Percentiles rank a stretch among this genome's conserved stretches.
phyloP scores from a whole-genome alignment of 2,113 vertebrate species.

The Malurus elegans region DNA sequence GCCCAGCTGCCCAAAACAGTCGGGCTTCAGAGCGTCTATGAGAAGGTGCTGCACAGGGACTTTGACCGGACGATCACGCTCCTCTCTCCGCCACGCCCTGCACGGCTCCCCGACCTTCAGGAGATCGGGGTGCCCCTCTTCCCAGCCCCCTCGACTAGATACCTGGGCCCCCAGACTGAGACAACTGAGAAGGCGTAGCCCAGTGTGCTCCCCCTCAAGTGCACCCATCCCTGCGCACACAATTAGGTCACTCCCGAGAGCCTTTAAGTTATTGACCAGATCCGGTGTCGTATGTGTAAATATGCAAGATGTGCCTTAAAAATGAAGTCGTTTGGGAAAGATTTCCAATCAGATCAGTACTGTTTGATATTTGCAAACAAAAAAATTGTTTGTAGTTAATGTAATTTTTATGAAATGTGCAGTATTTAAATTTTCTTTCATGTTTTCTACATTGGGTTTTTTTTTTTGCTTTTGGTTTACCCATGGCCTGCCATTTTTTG shows the following conservation, averaged over 20 bases:
- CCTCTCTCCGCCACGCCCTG: constrained; percentile 85
- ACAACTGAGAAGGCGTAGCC: constrained; percentile 70
- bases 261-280: constrained; percentile 79
- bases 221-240: constrained; percentile 38
- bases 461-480: constrained; percentile 63
- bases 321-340: constrained; percentile 73
- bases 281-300: constrained; percentile 71
- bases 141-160: constrained; percentile 81
- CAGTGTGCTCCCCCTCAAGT: background rate
- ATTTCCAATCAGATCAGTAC: constrained; percentile 75
- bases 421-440: constrained; percentile 75
- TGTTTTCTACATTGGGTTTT: constrained; percentile 38
- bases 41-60: constrained; percentile 91
- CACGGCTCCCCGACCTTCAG: constrained; percentile 87
- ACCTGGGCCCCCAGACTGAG: constrained; percentile 77
- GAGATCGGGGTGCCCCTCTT: constrained; percentile 88
- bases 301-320: constrained; percentile 84
- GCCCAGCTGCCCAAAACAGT: constrained; percentile 87
- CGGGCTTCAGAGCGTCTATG: constrained; percentile 90
- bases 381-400: constrained; percentile 74
- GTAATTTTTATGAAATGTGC: constrained; percentile 87
- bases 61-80: constrained; percentile 85
- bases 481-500: constrained; percentile 77
- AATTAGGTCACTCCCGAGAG: constrained; percentile 55
- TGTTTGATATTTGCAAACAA: constrained; percentile 82